phyloP scores from a whole-genome alignment of 2,888 invertebrate genomes.

The Mythimna vitellina region DNA sequence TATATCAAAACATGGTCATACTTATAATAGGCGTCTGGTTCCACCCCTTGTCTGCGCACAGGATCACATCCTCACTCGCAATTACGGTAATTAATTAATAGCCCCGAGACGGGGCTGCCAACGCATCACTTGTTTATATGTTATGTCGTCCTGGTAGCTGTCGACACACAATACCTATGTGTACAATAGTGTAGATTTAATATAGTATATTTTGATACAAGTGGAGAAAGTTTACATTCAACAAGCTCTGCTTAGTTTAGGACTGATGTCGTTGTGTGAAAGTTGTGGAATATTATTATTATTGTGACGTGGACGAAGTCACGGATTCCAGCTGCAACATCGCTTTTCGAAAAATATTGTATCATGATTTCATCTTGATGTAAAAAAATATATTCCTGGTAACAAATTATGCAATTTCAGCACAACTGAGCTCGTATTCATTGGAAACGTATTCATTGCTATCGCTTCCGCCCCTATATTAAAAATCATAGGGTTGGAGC shows the following conservation, averaged over 20 bases:
- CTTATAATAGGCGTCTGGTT: conserved; percentile 55
- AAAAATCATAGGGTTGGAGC: background rate
- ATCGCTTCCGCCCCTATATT: background rate
- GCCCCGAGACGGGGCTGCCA: conserved; percentile 37
- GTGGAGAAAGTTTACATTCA: no score
- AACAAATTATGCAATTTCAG: background rate
- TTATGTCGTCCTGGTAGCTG: conserved; percentile 47
- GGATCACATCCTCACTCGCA: conserved; percentile 56
- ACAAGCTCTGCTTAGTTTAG: no score
- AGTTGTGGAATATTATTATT: no score
- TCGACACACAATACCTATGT: background rate
- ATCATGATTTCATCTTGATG: background rate
- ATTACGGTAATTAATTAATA: conserved; percentile 65
- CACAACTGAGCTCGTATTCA: background rate
- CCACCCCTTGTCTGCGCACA: conserved; percentile 61
- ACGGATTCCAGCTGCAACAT: no score
- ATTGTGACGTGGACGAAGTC: no score
- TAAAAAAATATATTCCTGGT: background rate
- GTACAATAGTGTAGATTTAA: background rate
- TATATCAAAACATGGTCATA: conserved; percentile 50
- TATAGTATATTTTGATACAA: no score
- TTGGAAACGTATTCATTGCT: background rate
- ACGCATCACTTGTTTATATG: conserved; percentile 18
- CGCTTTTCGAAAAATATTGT: background rate
- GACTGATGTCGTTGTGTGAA: no score